Base-by-base conservation (phyloP, 2,888 invertebrate genomes). In the Drosophila cognata region DNA sequence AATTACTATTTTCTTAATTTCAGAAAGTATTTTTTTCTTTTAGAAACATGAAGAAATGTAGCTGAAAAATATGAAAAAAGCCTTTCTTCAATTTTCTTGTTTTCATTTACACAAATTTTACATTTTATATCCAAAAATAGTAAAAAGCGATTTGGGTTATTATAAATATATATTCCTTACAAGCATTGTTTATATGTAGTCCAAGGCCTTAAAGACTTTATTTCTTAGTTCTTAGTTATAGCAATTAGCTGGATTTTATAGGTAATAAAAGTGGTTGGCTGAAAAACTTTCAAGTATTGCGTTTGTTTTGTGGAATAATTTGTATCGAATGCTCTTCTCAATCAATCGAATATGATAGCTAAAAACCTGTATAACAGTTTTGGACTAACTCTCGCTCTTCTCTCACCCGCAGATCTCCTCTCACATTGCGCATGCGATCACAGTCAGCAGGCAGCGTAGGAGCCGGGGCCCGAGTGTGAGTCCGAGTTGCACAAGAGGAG, bases 341-440 rank as follows among this genome's bases (percentile, higher is more conserved):
- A 46, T 46, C 43, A 1, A 13, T 46, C 7, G 21, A 21, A 43
- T 43, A 11, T 21, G n/a, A 46, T 46, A 4, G 7, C 0, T 16
- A 21, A 16, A 46, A 21, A 4, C 4, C 25, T 46, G 4, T 16
- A 8, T 8, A 8, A 46, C 21, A 25, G 16, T 4, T 46, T 21
- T 16, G 4, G 13, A 46, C 46, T 46, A 46, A 46, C 13, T 21
- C 16, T 25, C 4, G 13, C 4, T 4, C 8, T 46, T 16, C 46
- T 46, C 8, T 25, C 21, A 8, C 4, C 25, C 46, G 25, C 25
- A 46, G 46, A 46, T 25, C 46, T 46, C 21, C 16, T 25, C 46
- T 46, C 16, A 46, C 4, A 51, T 64, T 73, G 75, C 74, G 68
- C 77, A 81, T 82, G 80, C 79, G 80, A 75, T 46, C 61, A 59